Evolutionary conservation across 2,888 invertebrate species (phyloP), one percentile per base, ranked within the genome.

Genomic region (Oegoconia quadripuncta): DNA sequence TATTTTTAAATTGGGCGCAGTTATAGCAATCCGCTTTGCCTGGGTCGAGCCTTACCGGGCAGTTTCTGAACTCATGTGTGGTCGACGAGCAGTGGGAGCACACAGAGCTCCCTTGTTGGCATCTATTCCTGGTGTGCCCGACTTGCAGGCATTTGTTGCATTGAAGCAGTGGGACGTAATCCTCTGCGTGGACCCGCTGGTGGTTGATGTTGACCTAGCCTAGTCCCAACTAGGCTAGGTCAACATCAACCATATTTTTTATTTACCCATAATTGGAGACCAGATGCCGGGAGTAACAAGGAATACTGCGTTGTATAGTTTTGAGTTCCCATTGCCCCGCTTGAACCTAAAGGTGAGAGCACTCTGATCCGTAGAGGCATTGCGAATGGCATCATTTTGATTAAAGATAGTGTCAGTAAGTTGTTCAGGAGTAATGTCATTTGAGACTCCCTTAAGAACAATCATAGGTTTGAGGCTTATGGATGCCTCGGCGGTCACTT

Each of bases 81-180:
- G 13, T 6, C 1, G 32, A 29, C 1, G 44, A 26, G 31, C 54
- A 50, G 23, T 54, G 34, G 0, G 48, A 44, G 34, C 54, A 54
- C 4, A 13, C 6, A 0, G 6, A 1, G 1, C 2, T 1, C 0
- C 16, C 20, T 0, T 16, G 8, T 11, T 16, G 34, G 38, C 55
- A 55, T 1, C 26, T 26, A 1, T 22, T 34, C 1, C 33, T 37
- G 1, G 43, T 40, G 32, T 52, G 52, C 0, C 52, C 55, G 14
- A 40, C 50, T 8, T 42, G 40, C 3, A 52, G 13, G 27, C 55
- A 51, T 6, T 35, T 32, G 20, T 16, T 45, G 20, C 51, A 51
- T 13, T 54, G 51, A 0, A 44, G 3, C 0, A 54, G 9, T 0
- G 54, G 50, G 1, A 41, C 35, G 14, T 44, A 42, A 3, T 47